Conservation (phyloP, 1,140 invertebrate genomes). For the Ceratoteleas bidentatus region DNA sequence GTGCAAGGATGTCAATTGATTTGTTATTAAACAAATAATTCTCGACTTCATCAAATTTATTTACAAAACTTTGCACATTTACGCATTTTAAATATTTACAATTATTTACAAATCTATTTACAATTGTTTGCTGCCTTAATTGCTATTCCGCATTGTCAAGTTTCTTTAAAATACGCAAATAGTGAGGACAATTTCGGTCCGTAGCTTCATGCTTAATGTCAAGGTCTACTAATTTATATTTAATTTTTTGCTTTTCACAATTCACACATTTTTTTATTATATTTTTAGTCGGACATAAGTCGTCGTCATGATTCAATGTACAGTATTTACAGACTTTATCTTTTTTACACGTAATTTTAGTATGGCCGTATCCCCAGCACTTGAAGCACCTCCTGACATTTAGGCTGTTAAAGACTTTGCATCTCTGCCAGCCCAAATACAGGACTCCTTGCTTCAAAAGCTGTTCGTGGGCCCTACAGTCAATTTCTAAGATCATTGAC, state of each 20-base stretch:
- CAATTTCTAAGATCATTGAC: conserved; percentile 24
- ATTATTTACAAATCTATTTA: conserved; percentile 1
- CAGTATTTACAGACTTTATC: conserved; percentile 22
- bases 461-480: conserved; percentile 9
- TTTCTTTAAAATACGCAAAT: conserved; percentile 40
- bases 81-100: conserved; percentile 28
- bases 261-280: conserved; percentile 32
- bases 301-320: conserved; percentile 25
- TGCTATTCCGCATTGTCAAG: conserved; percentile 43
- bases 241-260: conserved; percentile 32
- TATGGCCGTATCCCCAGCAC: conserved; percentile 36
- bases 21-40: conserved; percentile 27
- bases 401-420: conserved; percentile 29
- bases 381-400: conserved; percentile 38
- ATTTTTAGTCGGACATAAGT: conserved; percentile 10
- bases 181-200: conserved; percentile 32
- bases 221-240: conserved; percentile 39
- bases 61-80: conserved; percentile 34
- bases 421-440: conserved; percentile 39
- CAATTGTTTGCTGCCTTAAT: neutral
- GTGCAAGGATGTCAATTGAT: conserved; percentile 19
- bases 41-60: conserved; percentile 42
- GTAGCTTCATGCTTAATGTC: conserved; percentile 31
- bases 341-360: conserved; percentile 28
- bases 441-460: conserved; percentile 6